Percentiles rank a stretch among this genome's conserved stretches.
These are phyloP conservation scores for Sparidentex hasta DNA, from an alignment of 2,797 vertebrate species.

Conservation along the genomic window DNA sequence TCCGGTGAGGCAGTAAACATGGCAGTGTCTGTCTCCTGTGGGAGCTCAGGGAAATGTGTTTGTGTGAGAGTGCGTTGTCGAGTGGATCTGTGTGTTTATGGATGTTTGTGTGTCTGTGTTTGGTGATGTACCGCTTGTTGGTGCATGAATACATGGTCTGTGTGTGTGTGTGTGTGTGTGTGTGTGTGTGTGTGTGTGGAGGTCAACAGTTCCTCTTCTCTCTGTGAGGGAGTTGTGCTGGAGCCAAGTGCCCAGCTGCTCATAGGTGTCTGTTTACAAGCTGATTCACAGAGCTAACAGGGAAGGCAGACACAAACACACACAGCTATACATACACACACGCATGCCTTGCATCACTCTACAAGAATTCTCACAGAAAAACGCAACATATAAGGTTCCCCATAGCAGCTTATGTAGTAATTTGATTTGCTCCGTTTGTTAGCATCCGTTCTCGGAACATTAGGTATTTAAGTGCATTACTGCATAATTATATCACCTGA, in stretches of 20 bases:
- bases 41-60: conserved; percentile 82
- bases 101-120: conserved; percentile 74
- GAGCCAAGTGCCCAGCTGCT: conserved; percentile 94
- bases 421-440: conserved; percentile 56
- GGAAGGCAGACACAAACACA: conserved; percentile 42
- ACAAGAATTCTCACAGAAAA: conserved; percentile 38
- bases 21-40: conserved; percentile 89
- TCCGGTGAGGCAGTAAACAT: conserved; percentile 94
- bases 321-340: conserved; percentile 12
- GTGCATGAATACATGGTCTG: conserved; percentile 58
- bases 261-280: conserved; percentile 85
- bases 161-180: conserved; percentile 62
- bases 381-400: conserved; percentile 38
- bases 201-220: conserved; percentile 88
- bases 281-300: conserved; percentile 65
- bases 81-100: conserved; percentile 75
- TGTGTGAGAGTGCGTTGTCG: conserved; percentile 70
- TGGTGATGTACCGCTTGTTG: conserved; percentile 73
- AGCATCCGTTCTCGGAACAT: conserved; percentile 30
- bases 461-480: conserved; percentile 50
- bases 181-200: conserved; percentile 36
- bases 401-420: conserved; percentile 37
- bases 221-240: conserved; percentile 76
- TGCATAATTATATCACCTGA: conserved; percentile 68
- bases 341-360: conserved; percentile 25